Evolutionary conservation across 2,888 invertebrate species (phyloP).

Genomic region (Carpatolechia fugitivella): DNA sequence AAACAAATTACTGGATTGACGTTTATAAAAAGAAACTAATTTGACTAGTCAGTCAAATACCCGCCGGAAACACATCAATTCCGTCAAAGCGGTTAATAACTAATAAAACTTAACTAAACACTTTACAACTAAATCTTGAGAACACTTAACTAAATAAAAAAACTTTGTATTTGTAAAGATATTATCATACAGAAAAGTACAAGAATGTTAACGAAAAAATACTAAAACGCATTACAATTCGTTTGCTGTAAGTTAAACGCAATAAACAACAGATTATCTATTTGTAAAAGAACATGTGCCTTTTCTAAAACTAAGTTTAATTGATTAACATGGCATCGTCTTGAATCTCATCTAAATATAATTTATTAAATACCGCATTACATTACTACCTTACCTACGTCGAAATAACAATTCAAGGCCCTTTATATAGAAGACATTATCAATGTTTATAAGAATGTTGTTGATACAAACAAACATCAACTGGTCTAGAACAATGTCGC

Average conservation of each 20-base stretch:
- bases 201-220: slow-evolving; percentile 60
- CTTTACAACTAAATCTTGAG: not conserved
- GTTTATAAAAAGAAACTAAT: too few species aligned
- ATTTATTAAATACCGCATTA: slow-evolving; percentile 28
- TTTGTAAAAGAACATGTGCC: slow-evolving; percentile 32
- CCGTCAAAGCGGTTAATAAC: not conserved
- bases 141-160: too few species aligned
- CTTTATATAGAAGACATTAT: slow-evolving; percentile 45
- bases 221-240: slow-evolving; percentile 73
- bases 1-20: too few species aligned
- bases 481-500: slow-evolving; percentile 21
- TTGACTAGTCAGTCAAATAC: too few species aligned
- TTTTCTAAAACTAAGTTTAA: slow-evolving; percentile 36
- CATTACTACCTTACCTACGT: slow-evolving; percentile 24
- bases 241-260: slow-evolving; percentile 35
- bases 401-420: slow-evolving; percentile 56
- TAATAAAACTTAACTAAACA: too few species aligned
- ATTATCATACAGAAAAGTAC: slow-evolving; percentile 26
- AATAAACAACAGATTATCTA: slow-evolving; percentile 11
- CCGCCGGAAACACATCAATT: not conserved
- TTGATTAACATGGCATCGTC: slow-evolving; percentile 63
- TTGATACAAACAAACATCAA: slow-evolving; percentile 2
- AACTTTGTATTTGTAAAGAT: too few species aligned
- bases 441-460: not conserved
- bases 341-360: slow-evolving; percentile 40